These are phyloP conservation scores for Silurus glanis DNA, from an alignment of 2,113 vertebrate species.

Conservation along the genomic window DNA sequence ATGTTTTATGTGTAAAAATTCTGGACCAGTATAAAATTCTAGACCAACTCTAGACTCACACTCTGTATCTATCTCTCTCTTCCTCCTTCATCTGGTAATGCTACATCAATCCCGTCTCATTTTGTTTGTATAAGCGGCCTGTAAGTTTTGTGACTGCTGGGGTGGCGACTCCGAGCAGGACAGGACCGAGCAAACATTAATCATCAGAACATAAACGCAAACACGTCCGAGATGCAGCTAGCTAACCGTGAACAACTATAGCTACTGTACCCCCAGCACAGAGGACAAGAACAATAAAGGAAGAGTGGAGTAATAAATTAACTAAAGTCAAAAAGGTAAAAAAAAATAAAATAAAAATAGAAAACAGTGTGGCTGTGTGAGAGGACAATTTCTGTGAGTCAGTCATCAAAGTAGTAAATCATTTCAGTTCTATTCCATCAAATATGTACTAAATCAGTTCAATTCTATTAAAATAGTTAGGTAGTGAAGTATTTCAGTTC, in stretches of 20 bases:
- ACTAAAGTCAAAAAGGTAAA: not conserved
- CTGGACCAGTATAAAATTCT: no score
- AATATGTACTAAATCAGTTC: no score
- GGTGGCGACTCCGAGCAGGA: slow-evolving; percentile 12
- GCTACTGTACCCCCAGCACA: not conserved
- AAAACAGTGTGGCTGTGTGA: no score
- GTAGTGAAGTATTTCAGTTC: no score
- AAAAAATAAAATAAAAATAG: no score
- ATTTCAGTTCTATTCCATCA: no score
- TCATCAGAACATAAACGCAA: slow-evolving; percentile 33
- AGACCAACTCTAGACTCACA: slow-evolving; percentile 17
- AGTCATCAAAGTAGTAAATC: no score
- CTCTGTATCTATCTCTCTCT: slow-evolving; percentile 1
- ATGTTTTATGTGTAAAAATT: no score
- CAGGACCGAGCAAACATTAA: slow-evolving; percentile 28
- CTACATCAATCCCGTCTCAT: slow-evolving; percentile 40
- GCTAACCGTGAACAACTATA: not conserved
- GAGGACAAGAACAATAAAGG: not conserved
- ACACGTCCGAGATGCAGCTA: slow-evolving; percentile 19
- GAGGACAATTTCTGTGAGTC: no score
- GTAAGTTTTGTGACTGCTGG: slow-evolving; percentile 25
- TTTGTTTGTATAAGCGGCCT: slow-evolving; percentile 28
- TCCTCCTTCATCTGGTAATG: not conserved
- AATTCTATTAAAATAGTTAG: no score
- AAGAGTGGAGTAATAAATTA: not conserved